A percentile compares a stretch with the other conserved stretches of the same genome.
Conservation (phyloP, 2,797 vertebrate species). For the Enteromius radiatus region DNA sequence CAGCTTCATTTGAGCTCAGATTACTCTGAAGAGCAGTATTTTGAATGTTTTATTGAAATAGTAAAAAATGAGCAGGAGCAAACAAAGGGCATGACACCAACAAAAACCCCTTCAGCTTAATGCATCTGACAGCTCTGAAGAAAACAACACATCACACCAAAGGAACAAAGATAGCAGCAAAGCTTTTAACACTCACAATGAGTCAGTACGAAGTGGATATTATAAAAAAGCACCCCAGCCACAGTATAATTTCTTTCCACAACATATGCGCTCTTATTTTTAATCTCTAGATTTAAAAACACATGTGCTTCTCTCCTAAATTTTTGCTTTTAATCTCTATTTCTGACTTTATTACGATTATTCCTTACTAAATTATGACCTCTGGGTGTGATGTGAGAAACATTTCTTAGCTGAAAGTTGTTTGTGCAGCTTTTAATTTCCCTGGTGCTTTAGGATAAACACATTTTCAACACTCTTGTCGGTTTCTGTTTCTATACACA, state of each 20-base stretch:
- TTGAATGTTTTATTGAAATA: background rate
- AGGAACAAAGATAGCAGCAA: constrained; percentile 25
- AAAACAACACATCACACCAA: constrained; percentile 26
- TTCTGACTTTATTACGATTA: background rate
- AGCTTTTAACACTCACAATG: constrained; percentile 33
- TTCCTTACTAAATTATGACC: background rate
- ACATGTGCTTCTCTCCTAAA: background rate
- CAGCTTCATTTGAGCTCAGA: background rate
- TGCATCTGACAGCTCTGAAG: constrained; percentile 35
- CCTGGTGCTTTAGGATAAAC: background rate
- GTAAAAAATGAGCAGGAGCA: background rate
- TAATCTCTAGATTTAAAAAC: background rate
- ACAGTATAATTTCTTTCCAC: background rate
- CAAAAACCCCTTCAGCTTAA: constrained; percentile 12
- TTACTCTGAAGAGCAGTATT: background rate
- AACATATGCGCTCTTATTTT: background rate
- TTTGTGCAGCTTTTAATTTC: background rate
- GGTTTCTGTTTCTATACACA: background rate
- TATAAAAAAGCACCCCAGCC: background rate
- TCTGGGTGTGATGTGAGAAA: background rate
- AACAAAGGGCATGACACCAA: constrained; percentile 40
- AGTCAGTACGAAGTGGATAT: constrained; percentile 14
- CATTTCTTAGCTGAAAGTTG: background rate
- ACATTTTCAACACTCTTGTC: background rate
- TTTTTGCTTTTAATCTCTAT: background rate